Conservation (phyloP, 1,140 invertebrate genomes). For the Caenorhabditis brenneri region DNA sequence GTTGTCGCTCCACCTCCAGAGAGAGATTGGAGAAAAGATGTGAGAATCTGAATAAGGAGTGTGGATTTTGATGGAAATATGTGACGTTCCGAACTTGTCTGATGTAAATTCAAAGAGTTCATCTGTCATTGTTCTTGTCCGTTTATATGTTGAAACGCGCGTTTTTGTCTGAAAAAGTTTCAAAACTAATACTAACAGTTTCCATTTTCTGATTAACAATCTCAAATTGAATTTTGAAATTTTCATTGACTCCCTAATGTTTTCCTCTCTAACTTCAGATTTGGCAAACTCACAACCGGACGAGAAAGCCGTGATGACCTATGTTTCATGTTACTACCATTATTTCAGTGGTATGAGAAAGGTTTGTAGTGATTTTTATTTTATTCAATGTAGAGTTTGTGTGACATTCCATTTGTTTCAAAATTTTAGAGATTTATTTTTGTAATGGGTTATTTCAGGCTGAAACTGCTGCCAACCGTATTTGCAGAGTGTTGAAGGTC, state of each 20-base stretch:
- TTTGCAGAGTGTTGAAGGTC: slow-evolving; percentile 98
- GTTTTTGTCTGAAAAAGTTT: background rate
- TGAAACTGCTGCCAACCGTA: slow-evolving; percentile 98
- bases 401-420: background rate
- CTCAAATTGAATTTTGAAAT: too few relatives aligned
- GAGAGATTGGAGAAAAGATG: slow-evolving; percentile 54
- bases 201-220: too few relatives aligned
- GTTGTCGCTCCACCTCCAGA: slow-evolving; percentile 36
- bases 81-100: background rate
- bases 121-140: background rate
- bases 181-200: too few relatives aligned
- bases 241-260: background rate
- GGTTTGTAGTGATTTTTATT: slow-evolving; percentile 75
- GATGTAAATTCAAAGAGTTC: background rate
- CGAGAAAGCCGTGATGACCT: slow-evolving; percentile 98
- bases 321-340: slow-evolving; percentile 99
- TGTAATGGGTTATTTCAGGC: slow-evolving; percentile 79
- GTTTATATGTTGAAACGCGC: background rate
- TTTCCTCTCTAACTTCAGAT: slow-evolving; percentile 78
- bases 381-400: background rate
- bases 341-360: slow-evolving; percentile 99
- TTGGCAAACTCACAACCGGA: slow-evolving; percentile 97
- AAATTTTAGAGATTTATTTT: background rate
- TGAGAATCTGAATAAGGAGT: background rate
- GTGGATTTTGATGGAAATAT: background rate